Percentiles rank a stretch among this genome's conserved stretches.
phyloP scores from a whole-genome alignment of 2,888 invertebrate species.

The Drosophila kokeensis region DNA sequence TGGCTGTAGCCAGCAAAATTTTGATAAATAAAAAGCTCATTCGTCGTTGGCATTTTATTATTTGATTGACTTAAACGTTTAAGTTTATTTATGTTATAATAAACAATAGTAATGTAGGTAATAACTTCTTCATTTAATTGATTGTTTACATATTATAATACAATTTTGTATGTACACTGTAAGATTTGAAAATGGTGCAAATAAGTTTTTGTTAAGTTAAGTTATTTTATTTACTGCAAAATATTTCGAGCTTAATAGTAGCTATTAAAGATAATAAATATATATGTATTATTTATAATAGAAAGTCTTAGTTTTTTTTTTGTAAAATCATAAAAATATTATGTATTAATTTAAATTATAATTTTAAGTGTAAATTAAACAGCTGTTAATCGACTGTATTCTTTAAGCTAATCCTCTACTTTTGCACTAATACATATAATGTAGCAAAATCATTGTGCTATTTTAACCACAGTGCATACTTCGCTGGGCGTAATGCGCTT shows the following conservation, averaged over 20 bases:
- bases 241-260: too few relatives aligned
- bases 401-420: background rate
- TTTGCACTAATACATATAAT: background rate
- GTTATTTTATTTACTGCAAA: too few relatives aligned
- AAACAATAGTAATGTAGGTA: background rate
- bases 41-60: background rate
- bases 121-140: background rate
- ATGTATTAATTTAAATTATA: background rate
- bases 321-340: background rate
- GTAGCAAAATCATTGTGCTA: background rate
- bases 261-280: too few relatives aligned
- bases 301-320: too few relatives aligned
- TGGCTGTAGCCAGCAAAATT: slow-evolving; percentile 18
- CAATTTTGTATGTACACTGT: background rate
- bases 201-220: background rate
- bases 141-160: background rate
- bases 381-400: background rate
- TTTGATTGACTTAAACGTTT: background rate
- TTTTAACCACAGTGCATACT: slow-evolving; percentile 45
- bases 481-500: slow-evolving; percentile 43
- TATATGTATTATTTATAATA: too few relatives aligned
- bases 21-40: background rate
- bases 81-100: background rate
- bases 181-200: background rate
- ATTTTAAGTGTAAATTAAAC: background rate